phyloP scores from a whole-genome alignment of 2,888 invertebrate species.

The Tipula unca region DNA sequence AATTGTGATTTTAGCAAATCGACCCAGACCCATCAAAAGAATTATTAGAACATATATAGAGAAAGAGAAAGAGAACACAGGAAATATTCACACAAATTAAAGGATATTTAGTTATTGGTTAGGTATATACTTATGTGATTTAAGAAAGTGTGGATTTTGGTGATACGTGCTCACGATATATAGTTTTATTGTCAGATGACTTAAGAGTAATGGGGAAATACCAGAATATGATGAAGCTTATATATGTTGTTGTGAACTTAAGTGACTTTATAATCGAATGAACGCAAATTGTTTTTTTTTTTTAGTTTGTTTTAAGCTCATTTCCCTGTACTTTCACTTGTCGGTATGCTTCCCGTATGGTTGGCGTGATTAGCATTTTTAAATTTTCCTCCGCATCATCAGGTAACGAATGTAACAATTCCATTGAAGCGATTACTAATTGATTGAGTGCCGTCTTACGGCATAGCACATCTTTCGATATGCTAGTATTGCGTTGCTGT shows the following conservation, averaged over 20 bases:
- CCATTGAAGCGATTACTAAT: slow-evolving; percentile 75
- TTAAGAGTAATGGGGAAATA: not conserved
- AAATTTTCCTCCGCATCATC: slow-evolving; percentile 48
- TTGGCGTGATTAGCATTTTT: slow-evolving; percentile 40
- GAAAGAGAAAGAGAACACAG: not conserved
- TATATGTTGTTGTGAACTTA: not conserved
- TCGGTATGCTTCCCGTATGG: slow-evolving; percentile 42
- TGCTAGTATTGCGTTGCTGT: slow-evolving; percentile 70
- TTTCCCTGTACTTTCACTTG: slow-evolving; percentile 42
- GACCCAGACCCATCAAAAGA: not conserved
- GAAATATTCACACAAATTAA: not conserved
- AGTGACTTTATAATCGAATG: not conserved
- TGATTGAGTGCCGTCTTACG: slow-evolving; percentile 77
- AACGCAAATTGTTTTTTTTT: not conserved
- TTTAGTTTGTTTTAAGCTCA: slow-evolving; percentile 33
- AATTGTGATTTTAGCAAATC: not conserved
- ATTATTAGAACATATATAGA: not conserved
- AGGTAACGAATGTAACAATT: slow-evolving; percentile 59
- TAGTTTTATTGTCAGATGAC: not conserved
- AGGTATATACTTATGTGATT: not conserved
- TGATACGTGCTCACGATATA: not conserved
- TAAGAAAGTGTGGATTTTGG: not conserved
- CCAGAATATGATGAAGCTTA: not conserved
- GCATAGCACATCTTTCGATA: slow-evolving; percentile 81
- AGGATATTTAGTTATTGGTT: too few species aligned